Conservation (phyloP, 1,140 invertebrate genomes). For the Conus betulinus region DNA sequence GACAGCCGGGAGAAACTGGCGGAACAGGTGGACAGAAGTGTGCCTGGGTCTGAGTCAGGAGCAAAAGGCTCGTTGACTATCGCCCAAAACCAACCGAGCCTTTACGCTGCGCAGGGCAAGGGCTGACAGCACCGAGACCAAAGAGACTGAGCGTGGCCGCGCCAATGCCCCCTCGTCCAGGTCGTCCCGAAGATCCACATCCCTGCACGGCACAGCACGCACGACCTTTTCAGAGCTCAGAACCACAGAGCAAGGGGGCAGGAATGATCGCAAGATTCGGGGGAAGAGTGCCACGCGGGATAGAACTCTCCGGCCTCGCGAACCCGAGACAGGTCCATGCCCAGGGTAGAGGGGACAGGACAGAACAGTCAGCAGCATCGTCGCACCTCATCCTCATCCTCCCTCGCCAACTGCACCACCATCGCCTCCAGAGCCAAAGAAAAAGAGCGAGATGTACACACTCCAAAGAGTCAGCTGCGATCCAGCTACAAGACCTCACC, state of each 20-base stretch:
- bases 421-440: neutral
- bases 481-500: slow-evolving; percentile 40
- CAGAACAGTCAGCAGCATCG: neutral
- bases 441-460: neutral
- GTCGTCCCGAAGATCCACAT: slow-evolving; percentile 38
- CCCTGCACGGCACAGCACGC: slow-evolving; percentile 40
- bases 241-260: slow-evolving; percentile 60
- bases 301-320: neutral
- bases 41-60: slow-evolving; percentile 64
- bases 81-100: slow-evolving; percentile 75
- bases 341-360: neutral
- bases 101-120: slow-evolving; percentile 75
- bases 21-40: slow-evolving; percentile 46
- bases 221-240: slow-evolving; percentile 9
- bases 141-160: slow-evolving; percentile 47
- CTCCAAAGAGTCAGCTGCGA: neutral
- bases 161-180: slow-evolving; percentile 40
- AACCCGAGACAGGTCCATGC: slow-evolving; percentile 7
- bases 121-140: slow-evolving; percentile 62
- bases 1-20: slow-evolving; percentile 39
- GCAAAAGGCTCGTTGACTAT: slow-evolving; percentile 66
- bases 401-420: neutral
- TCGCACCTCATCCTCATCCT: neutral
- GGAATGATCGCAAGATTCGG: slow-evolving; percentile 61
- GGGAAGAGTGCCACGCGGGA: slow-evolving; percentile 56